Evolutionary conservation across 2,113 vertebrate genomes (phyloP).

Genomic region (Danionella cerebrum): DNA sequence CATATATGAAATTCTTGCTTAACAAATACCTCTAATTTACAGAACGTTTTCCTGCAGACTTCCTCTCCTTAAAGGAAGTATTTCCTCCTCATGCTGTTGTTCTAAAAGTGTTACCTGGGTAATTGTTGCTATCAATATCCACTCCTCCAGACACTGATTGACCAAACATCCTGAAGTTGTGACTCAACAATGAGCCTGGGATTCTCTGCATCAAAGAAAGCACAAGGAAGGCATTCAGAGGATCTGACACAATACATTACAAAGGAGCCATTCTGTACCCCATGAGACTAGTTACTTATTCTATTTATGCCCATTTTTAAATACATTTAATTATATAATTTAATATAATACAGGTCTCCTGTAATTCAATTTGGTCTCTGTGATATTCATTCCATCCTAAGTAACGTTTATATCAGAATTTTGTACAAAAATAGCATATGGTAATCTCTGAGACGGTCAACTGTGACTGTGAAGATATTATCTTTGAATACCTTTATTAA

Average conservation of each 20-base stretch:
- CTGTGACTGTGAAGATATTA: too few species aligned
- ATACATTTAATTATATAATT: neutral
- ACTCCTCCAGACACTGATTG: slow-evolving; percentile 77
- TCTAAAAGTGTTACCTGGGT: slow-evolving; percentile 61
- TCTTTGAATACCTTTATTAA: too few species aligned
- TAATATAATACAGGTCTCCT: neutral
- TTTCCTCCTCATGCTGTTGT: neutral
- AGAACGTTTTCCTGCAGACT: neutral
- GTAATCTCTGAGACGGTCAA: too few species aligned
- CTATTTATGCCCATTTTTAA: neutral
- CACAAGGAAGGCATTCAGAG: slow-evolving; percentile 11
- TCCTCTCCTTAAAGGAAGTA: neutral
- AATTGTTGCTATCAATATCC: slow-evolving; percentile 78
- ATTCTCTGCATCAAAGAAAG: slow-evolving; percentile 63
- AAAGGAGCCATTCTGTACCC: neutral
- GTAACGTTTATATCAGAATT: too few species aligned
- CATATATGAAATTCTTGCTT: neutral
- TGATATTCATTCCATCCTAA: too few species aligned
- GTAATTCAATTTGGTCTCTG: too few species aligned
- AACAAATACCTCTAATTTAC: neutral
- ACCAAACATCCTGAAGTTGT: slow-evolving; percentile 74
- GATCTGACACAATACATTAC: neutral
- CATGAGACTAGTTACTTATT: neutral
- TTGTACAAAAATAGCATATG: too few species aligned
- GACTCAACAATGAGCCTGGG: slow-evolving; percentile 60